phyloP scores from a whole-genome alignment of 2,888 invertebrate genomes.

The Chrysopilus asiliformis region DNA sequence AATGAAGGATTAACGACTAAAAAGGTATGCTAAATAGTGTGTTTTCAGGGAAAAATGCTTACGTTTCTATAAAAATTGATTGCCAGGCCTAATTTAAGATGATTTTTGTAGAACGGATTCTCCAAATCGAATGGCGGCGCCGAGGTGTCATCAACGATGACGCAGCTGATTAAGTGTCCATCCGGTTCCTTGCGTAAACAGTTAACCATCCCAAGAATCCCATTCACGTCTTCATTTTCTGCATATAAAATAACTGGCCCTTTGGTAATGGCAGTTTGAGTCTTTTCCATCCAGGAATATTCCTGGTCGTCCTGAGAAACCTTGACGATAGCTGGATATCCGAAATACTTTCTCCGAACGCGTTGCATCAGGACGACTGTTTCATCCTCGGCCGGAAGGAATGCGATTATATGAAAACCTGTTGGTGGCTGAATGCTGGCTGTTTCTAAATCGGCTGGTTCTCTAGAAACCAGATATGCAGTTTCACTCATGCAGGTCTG shows the following conservation, averaged over 20 bases:
- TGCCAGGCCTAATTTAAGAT: conserved; percentile 58
- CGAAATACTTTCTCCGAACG: conserved; percentile 11
- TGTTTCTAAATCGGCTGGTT: conserved; percentile 40
- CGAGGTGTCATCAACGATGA: conserved; percentile 48
- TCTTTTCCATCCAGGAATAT: conserved; percentile 27
- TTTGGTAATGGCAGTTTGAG: conserved; percentile 24
- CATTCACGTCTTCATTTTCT: conserved; percentile 54
- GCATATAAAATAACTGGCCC: conserved; percentile 46
- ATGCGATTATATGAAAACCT: conserved; percentile 23
- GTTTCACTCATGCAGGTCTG: conserved; percentile 41
- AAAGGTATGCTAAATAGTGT: background rate
- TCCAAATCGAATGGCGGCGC: conserved; percentile 53
- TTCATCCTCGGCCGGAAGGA: conserved; percentile 24
- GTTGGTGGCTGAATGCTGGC: conserved; percentile 20
- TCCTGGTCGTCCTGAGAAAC: conserved; percentile 22
- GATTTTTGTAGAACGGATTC: conserved; percentile 49
- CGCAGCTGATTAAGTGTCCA: conserved; percentile 47
- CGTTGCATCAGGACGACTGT: conserved; percentile 27
- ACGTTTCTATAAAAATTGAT: conserved; percentile 59
- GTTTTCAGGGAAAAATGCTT: too few species aligned
- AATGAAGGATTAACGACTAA: background rate
- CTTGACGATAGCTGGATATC: conserved; percentile 20
- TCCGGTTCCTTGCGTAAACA: conserved; percentile 72
- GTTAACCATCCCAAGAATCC: conserved; percentile 78
- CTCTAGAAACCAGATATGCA: conserved; percentile 48